Evolutionary conservation across 2,113 vertebrate species (phyloP).

Genomic region (Petroica traversi): DNA sequence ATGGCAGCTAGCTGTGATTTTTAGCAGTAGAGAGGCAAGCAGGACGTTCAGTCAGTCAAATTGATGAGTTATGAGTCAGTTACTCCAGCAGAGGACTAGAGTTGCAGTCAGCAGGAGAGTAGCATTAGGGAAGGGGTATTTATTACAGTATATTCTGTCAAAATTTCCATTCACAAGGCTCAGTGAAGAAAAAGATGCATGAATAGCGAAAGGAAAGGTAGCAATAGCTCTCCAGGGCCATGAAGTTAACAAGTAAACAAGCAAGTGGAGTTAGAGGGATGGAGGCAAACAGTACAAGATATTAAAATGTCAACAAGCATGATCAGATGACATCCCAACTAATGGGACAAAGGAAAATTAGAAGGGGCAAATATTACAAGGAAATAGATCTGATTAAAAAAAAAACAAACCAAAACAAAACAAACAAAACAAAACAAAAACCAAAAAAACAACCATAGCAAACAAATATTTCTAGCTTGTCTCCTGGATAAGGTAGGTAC

Average conservation of each 20-base stretch:
- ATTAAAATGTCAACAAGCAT: not conserved
- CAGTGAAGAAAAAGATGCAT: not conserved
- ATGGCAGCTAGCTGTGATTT: not conserved
- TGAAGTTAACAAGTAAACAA: not conserved
- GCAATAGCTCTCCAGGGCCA: not conserved
- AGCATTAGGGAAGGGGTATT: not conserved
- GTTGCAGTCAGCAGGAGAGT: not conserved
- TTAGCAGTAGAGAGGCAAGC: not conserved
- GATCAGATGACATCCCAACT: not conserved
- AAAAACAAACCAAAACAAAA: not conserved
- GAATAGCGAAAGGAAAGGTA: not conserved
- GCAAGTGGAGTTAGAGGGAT: not conserved
- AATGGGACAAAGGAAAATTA: not conserved
- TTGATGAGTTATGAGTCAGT: not conserved
- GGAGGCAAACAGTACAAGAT: not conserved
- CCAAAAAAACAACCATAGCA: not conserved
- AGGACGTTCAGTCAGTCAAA: not conserved
- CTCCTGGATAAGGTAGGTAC: not conserved
- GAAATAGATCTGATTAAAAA: not conserved
- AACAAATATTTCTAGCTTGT: not conserved
- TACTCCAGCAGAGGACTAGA: not conserved
- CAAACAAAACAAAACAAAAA: not conserved
- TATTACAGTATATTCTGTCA: not conserved
- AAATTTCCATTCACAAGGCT: not conserved
- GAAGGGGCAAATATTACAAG: not conserved